Conservation (phyloP, 1,140 invertebrate species). For the Brachionus rotundiformis region DNA sequence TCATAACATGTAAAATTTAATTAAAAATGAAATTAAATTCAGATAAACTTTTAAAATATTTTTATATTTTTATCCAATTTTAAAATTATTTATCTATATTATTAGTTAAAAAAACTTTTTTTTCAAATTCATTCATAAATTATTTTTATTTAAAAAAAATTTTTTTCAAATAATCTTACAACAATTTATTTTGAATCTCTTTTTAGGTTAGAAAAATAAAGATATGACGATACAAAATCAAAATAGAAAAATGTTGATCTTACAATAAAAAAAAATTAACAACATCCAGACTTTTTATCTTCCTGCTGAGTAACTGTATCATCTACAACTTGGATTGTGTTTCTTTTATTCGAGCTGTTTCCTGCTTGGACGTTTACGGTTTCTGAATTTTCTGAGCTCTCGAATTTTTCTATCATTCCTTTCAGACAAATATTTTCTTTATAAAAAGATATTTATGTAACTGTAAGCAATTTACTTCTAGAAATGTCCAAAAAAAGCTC, state of each 20-base stretch:
- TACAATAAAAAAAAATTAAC: constrained; percentile 28
- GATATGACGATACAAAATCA: constrained; percentile 7
- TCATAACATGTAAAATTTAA: too few species aligned
- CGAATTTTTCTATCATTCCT: constrained; percentile 43
- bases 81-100: too few species aligned
- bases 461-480: constrained; percentile 66
- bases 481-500: constrained; percentile 87
- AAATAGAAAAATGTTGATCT: background rate
- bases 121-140: too few species aligned
- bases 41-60: too few species aligned
- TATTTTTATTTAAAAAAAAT: too few species aligned
- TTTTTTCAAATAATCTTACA: background rate
- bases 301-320: background rate
- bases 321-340: constrained; percentile 9
- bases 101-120: too few species aligned
- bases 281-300: constrained; percentile 40
- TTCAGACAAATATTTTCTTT: too few species aligned
- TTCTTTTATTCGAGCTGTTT: constrained; percentile 12
- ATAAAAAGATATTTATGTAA: too few species aligned
- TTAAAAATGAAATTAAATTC: too few species aligned
- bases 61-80: too few species aligned
- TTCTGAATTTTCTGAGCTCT: constrained; percentile 4
- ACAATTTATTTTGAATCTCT: background rate
- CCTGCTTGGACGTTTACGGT: background rate
- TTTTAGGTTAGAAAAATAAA: constrained; percentile 4